Evolutionary conservation across 2,888 invertebrate species (phyloP).

Genomic region (Cantharis nigra): DNA sequence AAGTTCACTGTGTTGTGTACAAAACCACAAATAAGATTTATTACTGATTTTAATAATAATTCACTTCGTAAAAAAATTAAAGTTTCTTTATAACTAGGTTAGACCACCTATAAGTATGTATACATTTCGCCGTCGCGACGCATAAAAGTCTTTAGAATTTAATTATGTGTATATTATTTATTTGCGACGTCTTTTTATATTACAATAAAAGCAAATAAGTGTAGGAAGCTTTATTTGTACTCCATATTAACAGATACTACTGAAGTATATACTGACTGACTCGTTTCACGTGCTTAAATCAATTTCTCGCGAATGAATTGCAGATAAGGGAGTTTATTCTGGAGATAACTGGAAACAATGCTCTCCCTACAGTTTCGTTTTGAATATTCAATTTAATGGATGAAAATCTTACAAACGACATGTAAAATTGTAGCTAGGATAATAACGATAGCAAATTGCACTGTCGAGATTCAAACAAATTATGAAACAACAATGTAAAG

Average conservation of each 20-base stretch:
- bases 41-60: not conserved
- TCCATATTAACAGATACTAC: not conserved
- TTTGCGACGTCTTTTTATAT: not conserved
- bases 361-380: not conserved
- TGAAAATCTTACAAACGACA: conserved; percentile 11
- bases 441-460: conserved; percentile 28
- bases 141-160: not conserved
- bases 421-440: conserved; percentile 15
- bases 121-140: not conserved
- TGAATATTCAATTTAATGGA: conserved; percentile 11
- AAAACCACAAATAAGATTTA: not conserved
- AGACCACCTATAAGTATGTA: not conserved
- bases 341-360: not conserved
- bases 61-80: not conserved
- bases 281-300: not conserved
- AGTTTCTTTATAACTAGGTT: not conserved
- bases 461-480: conserved; percentile 16
- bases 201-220: no score
- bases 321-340: not conserved
- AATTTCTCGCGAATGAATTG: not conserved
- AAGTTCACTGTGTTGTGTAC: not conserved
- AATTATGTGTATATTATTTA: not conserved
- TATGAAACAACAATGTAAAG: conserved; percentile 17
- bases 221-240: not conserved
- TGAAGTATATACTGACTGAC: not conserved